Base-by-base conservation (phyloP, 2,797 vertebrate species). In the Steatocranus sp. region DNA sequence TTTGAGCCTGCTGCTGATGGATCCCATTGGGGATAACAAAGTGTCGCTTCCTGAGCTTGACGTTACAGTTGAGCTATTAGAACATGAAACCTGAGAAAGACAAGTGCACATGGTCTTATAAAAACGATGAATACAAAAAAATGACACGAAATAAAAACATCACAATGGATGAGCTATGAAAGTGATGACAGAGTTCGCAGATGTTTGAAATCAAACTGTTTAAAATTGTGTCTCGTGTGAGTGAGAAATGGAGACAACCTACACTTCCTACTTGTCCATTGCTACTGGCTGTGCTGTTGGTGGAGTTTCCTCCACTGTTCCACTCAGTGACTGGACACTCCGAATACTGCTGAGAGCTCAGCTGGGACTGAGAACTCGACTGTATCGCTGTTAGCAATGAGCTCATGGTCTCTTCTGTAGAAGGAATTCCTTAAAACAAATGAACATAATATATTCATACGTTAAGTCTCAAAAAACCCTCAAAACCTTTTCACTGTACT, bases 31-130 rank as follows among this genome's bases (percentile, higher is more conserved):
- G 94, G 96, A 97, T 93, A 97, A 95, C 94, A 97, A 97, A 95
- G 96, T 96, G 96, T 96, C 94, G 94, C 96, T 97, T 95, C 96
- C 97, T 96, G 97, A 97, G 95, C 96, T 95, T 88, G 97, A 94
- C 46, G 95, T 97, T 95, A 97, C 94, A 92, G 96, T 94, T 83
- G 96, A 94, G 95, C 96, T 97, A 96, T 95, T 96, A 95, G 96
- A 96, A 96, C 96, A 97, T 94, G 96, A 97, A 90, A 97, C 96
- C 97, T 97, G 93, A 93, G 94, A 95, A 93, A 93, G 93, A 96
- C 82, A 96, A 96, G 93, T 87, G 94, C 90, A 96, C 83, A 95
- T 81, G 88, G 86, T 86, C 94, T 93, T 91, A 94, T 93, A 85
- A 85, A 91, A 88, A 86, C 14, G 56, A 89, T 81, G 74, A 80